A percentile compares a stretch with the other conserved stretches of the same genome.
Conservation (phyloP, 2,888 invertebrate genomes). For the Zhuqinia jingwanae region DNA sequence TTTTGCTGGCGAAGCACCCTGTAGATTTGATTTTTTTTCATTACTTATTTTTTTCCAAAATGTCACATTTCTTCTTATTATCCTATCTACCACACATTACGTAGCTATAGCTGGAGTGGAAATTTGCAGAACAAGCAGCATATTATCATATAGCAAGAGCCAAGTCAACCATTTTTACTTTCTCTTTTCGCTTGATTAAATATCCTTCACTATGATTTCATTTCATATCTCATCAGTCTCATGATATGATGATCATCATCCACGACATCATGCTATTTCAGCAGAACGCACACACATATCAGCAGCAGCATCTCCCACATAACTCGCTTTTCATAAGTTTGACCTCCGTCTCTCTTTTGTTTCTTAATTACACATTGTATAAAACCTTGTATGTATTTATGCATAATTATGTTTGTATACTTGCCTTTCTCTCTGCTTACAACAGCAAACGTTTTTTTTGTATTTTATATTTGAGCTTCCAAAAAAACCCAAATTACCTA, state of each 20-base stretch:
- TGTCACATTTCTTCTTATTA: slow-evolving; percentile 35
- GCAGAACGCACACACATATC: background rate
- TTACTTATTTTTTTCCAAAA: background rate
- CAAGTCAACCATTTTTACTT: too few relatives aligned
- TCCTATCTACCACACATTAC: slow-evolving; percentile 10
- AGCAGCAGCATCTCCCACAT: background rate
- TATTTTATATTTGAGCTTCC: too few relatives aligned
- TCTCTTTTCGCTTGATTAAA: slow-evolving; percentile 44
- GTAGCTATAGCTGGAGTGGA: too few relatives aligned
- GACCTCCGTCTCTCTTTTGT: slow-evolving; percentile 13
- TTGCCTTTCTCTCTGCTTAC: background rate
- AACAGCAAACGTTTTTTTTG: too few relatives aligned
- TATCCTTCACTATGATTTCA: slow-evolving; percentile 13
- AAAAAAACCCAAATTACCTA: background rate
- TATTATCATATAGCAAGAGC: background rate
- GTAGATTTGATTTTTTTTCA: background rate
- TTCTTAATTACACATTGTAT: too few relatives aligned
- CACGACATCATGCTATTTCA: slow-evolving; percentile 1
- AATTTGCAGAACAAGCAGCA: too few relatives aligned
- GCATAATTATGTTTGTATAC: background rate
- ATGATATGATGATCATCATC: slow-evolving; percentile 26
- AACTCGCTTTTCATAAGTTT: slow-evolving; percentile 27
- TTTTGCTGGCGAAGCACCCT: slow-evolving; percentile 12
- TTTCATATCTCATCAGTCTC: slow-evolving; percentile 24
- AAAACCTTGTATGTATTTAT: too few relatives aligned